These are phyloP conservation scores for Mixornis gularis DNA, from an alignment of 2,113 vertebrate genomes.

Conservation along the genomic window DNA sequence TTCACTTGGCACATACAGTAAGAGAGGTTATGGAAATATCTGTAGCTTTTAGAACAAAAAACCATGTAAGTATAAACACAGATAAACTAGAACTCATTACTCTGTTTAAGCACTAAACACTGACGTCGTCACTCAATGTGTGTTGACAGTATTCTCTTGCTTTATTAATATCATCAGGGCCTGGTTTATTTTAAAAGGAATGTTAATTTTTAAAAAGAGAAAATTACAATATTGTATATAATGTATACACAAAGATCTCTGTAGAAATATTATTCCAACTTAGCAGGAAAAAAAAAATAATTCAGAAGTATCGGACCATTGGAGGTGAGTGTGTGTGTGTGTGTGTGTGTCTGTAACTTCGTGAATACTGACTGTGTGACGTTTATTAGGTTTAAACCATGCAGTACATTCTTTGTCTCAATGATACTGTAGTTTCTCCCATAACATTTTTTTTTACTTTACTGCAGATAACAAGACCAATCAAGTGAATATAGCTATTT, in stretches of 20 bases:
- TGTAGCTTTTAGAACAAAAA: slow-evolving; percentile 70
- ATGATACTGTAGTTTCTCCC: slow-evolving; percentile 75
- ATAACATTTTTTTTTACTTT: slow-evolving; percentile 70
- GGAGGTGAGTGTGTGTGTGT: slow-evolving; percentile 76
- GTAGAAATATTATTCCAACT: slow-evolving; percentile 86
- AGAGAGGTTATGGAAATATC: slow-evolving; percentile 70
- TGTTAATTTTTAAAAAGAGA: slow-evolving; percentile 74
- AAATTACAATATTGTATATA: slow-evolving; percentile 84
- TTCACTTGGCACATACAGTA: slow-evolving; percentile 56
- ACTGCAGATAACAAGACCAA: slow-evolving; percentile 75
- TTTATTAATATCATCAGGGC: slow-evolving; percentile 75
- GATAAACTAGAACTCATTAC: slow-evolving; percentile 70
- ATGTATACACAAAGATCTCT: slow-evolving; percentile 84
- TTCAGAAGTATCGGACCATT: slow-evolving; percentile 74
- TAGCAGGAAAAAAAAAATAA: slow-evolving; percentile 73
- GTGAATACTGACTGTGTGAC: slow-evolving; percentile 78
- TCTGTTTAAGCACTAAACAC: slow-evolving; percentile 75
- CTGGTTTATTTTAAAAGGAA: slow-evolving; percentile 74
- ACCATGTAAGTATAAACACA: slow-evolving; percentile 67
- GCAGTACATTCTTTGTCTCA: slow-evolving; percentile 77
- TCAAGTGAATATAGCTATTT: slow-evolving; percentile 76
- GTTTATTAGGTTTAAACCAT: slow-evolving; percentile 81
- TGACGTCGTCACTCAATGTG: slow-evolving; percentile 72
- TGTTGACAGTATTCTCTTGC: slow-evolving; percentile 76
- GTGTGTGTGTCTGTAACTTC: slow-evolving; percentile 74